Base-by-base conservation (phyloP, 1,140 invertebrate genomes). In the Drosophila pectinifera region DNA sequence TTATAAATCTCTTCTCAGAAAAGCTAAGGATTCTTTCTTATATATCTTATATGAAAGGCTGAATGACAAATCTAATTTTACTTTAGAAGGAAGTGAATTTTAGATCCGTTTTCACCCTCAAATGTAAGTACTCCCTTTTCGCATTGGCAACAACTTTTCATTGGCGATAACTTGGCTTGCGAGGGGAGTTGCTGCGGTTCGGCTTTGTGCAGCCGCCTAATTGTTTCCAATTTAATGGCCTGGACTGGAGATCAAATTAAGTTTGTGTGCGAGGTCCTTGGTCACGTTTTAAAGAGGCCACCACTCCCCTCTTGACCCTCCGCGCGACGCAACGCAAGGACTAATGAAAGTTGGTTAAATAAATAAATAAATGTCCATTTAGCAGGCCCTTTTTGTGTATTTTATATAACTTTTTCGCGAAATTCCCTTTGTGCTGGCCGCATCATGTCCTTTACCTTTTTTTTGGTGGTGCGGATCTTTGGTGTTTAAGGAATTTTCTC, bases 301-400 rank as follows among this genome's bases (percentile, higher is more conserved):
- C 26, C 14, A 36, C 26, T 13, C 26, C 28, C 24, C 39, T 51
- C 38, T 61, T 42, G 56, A 64, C 56, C 70, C 70, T 57, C 45
- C 63, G 67, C 39, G 57, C 39, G 31, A 18, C 18, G 49, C 42
- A 75, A 59, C 42, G 73, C 58, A 72, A 53, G 46, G 76, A 57
- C 80, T 80, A 89, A 89, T 88, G 84, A 84, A 89, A 89, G 76
- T 80, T 89, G 78, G 67, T 84, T 74, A 78, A 89, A 89, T 84
- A 86, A 86, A 84, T 84, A 86, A 86, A 89, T 89, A 89, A 89
- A 88, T 72, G 84, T 65, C 78, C 85, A 80, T 90, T 88, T 89
- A 78, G 80, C 57, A 74, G 75, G 84, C 68, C 84, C 70, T 73
- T 88, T 80, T 70, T 68, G 49, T 88, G 79, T 70, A 70, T 70